A percentile compares a stretch with the other conserved stretches of the same genome.
phyloP scores from a whole-genome alignment of 1,140 invertebrate genomes.

The Venustaconcha ellipsiformis region DNA sequence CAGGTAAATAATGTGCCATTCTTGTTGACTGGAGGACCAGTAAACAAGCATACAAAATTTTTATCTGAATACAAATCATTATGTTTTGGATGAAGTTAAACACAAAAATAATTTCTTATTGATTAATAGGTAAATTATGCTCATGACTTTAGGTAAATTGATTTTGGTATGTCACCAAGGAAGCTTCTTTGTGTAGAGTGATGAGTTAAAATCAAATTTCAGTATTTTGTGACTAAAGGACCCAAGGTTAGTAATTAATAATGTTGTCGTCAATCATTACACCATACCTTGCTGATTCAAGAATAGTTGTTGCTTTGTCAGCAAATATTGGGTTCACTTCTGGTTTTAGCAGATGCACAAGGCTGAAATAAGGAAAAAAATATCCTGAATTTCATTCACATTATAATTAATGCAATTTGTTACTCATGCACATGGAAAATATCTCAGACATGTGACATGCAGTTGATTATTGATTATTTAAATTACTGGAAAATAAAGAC shows the following conservation, averaged over 20 bases:
- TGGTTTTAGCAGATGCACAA: conserved; percentile 59
- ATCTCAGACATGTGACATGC: too few species aligned
- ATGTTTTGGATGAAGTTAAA: neutral
- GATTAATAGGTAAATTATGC: neutral
- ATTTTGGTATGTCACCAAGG: neutral
- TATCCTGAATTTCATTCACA: neutral
- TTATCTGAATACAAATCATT: too few species aligned
- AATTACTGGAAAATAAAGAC: too few species aligned
- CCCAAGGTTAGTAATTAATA: too few species aligned
- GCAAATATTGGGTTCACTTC: conserved; percentile 50
- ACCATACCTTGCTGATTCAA: conserved; percentile 58
- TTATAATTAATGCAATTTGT: neutral
- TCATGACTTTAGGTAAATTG: neutral
- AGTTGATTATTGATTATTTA: too few species aligned
- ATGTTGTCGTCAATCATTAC: too few species aligned
- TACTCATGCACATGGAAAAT: too few species aligned
- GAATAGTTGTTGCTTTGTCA: conserved; percentile 47
- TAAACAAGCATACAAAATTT: too few species aligned
- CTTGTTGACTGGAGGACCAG: too few species aligned
- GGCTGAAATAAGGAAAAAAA: conserved; percentile 38
- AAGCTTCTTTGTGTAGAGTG: neutral
- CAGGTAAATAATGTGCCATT: too few species aligned
- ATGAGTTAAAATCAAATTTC: neutral
- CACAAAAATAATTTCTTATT: neutral
- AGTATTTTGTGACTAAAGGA: neutral